Evolutionary conservation across 2,113 vertebrate genomes (phyloP).

Genomic region (Zeus faber): DNA sequence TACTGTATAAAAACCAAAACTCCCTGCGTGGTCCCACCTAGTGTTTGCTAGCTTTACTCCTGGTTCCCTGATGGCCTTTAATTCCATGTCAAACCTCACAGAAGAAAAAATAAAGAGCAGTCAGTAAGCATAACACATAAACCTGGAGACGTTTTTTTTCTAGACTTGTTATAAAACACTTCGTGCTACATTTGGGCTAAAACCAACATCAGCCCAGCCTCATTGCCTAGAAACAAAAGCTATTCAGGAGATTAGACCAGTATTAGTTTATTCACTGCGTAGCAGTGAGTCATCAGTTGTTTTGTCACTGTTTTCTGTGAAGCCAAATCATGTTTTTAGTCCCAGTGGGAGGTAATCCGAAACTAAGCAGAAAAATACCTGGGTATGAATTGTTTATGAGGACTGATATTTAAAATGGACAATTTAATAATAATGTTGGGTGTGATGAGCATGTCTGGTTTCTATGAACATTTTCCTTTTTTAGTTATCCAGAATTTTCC

Average conservation of each 20-base stretch:
- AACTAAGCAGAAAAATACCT: no score
- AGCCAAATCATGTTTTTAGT: conserved; percentile 8
- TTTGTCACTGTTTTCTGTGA: conserved; percentile 7
- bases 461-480: no score
- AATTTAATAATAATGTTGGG: no score
- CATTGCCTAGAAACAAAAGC: conserved; percentile 15
- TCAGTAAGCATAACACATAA: neutral
- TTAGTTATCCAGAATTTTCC: no score
- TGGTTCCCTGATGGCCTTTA: neutral
- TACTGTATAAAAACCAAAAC: neutral
- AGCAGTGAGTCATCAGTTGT: conserved; percentile 14
- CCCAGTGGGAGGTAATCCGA: conserved; percentile 13
- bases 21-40: neutral
- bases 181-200: no score
- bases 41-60: neutral
- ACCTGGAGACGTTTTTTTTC: conserved; percentile 31
- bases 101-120: neutral
- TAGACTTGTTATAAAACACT: conserved; percentile 14
- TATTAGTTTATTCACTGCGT: conserved; percentile 8
- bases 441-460: no score
- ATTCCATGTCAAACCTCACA: conserved; percentile 20
- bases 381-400: no score
- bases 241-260: neutral
- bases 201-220: no score
- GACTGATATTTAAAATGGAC: no score